Percentiles rank a stretch among this genome's conserved stretches.
Conservation (phyloP, 2,888 invertebrate genomes). For the Acrobasis repandana region DNA sequence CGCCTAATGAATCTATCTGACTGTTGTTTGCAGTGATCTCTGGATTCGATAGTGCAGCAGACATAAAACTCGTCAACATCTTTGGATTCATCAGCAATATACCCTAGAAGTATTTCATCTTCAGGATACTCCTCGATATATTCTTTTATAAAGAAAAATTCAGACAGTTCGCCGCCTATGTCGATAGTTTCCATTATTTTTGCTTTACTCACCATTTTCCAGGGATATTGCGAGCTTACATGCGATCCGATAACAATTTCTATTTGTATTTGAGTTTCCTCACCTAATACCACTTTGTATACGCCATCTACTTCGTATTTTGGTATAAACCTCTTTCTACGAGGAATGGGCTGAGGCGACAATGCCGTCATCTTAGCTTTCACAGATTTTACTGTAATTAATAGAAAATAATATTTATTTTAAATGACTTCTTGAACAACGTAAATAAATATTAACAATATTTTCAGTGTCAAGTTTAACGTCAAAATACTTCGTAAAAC, state of each 20-base stretch:
- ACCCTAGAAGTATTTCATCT: conserved; percentile 84
- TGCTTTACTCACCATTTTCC: conserved; percentile 85
- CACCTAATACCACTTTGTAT: conserved; percentile 74
- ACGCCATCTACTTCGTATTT: conserved; percentile 83
- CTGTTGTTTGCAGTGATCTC: conserved; percentile 78
- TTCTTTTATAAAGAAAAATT: conserved; percentile 63
- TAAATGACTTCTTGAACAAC: neutral
- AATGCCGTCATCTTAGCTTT: conserved; percentile 43
- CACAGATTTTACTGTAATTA: conserved; percentile 46
- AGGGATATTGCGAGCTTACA: conserved; percentile 88
- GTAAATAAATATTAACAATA: neutral
- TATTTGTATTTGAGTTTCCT: conserved; percentile 83
- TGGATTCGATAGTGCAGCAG: conserved; percentile 82
- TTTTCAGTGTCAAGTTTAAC: conserved; percentile 2
- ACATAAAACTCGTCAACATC: conserved; percentile 87
- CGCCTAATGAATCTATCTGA: conserved; percentile 80
- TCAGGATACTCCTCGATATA: conserved; percentile 63
- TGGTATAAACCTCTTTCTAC: conserved; percentile 71
- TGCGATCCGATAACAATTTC: conserved; percentile 86
- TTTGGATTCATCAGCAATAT: conserved; percentile 84
- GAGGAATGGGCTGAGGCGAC: conserved; percentile 47
- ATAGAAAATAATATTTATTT: conserved; percentile 9
- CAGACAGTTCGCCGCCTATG: conserved; percentile 76
- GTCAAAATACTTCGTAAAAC: neutral
- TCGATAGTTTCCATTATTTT: conserved; percentile 85